Evolutionary conservation across 2,113 vertebrate genomes (phyloP).

Genomic region (Hipposideros armiger): DNA sequence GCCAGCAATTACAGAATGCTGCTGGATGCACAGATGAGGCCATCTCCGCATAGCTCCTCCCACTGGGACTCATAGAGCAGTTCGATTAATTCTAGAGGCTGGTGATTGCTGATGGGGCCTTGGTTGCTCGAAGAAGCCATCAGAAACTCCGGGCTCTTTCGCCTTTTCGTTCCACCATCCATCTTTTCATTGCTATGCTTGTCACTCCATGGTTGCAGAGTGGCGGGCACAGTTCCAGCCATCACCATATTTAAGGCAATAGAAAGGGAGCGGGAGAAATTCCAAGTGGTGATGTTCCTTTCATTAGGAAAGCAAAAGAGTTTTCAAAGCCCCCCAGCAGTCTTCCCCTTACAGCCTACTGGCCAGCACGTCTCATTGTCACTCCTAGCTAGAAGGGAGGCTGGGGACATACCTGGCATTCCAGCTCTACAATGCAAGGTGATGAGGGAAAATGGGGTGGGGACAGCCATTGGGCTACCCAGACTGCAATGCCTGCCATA

Average conservation of each 20-base stretch:
- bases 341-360: background rate
- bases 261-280: background rate
- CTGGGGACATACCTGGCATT: background rate
- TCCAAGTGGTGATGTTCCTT: background rate
- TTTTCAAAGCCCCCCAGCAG: background rate
- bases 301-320: background rate
- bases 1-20: background rate
- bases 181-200: background rate
- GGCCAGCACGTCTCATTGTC: background rate
- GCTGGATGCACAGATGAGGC: rapidly evolving
- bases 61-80: background rate
- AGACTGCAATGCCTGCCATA: background rate
- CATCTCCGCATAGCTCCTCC: background rate
- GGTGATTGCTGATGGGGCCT: rapidly evolving
- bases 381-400: background rate
- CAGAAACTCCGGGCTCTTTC: background rate
- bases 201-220: background rate
- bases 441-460: background rate
- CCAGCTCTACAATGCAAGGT: background rate
- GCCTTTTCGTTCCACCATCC: background rate
- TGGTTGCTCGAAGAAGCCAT: background rate
- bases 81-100: background rate
- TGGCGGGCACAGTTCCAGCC: background rate
- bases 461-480: rapidly evolving
- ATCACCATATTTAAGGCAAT: background rate